These are phyloP conservation scores for Ectemnius cavifrons DNA, from an alignment of 2,888 invertebrate species.

Conservation along the genomic window DNA sequence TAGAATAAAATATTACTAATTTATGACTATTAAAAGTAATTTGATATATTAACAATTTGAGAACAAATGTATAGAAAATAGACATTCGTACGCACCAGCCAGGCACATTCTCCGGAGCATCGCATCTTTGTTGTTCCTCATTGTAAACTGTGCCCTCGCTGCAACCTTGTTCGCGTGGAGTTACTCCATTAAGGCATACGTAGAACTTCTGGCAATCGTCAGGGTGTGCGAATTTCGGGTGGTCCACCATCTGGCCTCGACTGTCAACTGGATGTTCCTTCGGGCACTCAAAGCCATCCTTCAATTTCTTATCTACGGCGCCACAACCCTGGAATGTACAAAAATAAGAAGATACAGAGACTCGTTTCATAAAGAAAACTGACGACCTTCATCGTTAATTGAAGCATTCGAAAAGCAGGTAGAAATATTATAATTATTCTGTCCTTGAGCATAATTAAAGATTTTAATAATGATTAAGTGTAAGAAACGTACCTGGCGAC, in stretches of 20 bases:
- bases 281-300: conserved; percentile 93
- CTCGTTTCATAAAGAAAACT: not conserved
- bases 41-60: too few species aligned
- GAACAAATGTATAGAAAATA: not conserved
- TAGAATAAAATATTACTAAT: not conserved
- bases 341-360: not conserved
- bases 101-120: conserved; percentile 93
- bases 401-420: too few species aligned
- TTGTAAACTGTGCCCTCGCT: conserved; percentile 94
- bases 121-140: conserved; percentile 89
- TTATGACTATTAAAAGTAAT: too few species aligned
- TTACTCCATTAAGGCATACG: conserved; percentile 91
- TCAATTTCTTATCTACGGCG: conserved; percentile 80
- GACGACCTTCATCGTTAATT: not conserved
- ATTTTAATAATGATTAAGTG: too few species aligned
- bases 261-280: conserved; percentile 83
- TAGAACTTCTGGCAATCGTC: conserved; percentile 95
- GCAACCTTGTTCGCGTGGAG: conserved; percentile 93
- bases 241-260: conserved; percentile 86
- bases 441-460: too few species aligned
- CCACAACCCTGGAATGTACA: conserved; percentile 69
- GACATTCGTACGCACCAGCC: conserved; percentile 85
- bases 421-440: too few species aligned
- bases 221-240: conserved; percentile 92
- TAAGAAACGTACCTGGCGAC: conserved; percentile 81